These are phyloP conservation scores for Zaprionus davidi DNA, from an alignment of 1,140 invertebrate genomes.

Conservation along the genomic window DNA sequence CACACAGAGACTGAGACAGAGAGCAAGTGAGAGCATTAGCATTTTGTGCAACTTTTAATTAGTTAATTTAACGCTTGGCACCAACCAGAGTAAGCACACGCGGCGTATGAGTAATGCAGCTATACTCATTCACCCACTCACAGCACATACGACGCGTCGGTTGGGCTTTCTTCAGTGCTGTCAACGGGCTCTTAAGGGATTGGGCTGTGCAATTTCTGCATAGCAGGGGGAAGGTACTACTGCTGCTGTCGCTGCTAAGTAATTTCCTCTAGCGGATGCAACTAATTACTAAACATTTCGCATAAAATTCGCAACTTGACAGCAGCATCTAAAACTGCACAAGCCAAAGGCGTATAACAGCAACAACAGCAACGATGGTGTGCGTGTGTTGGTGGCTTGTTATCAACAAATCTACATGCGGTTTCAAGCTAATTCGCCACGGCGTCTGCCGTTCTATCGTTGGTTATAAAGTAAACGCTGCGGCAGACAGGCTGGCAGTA, in stretches of 20 bases:
- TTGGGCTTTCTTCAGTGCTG: constrained; percentile 62
- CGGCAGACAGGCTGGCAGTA: constrained; percentile 30
- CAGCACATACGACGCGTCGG: constrained; percentile 16
- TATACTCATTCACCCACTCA: constrained; percentile 17
- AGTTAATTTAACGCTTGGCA: constrained; percentile 79
- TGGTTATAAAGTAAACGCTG: constrained; percentile 63
- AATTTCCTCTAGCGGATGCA: constrained; percentile 80
- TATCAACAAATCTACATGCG: constrained; percentile 80
- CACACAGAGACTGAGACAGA: not conserved
- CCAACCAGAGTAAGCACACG: constrained; percentile 56
- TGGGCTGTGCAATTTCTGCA: constrained; percentile 21
- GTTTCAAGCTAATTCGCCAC: constrained; percentile 71
- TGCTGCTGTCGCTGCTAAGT: constrained; percentile 50
- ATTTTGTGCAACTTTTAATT: constrained; percentile 75
- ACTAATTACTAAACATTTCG: constrained; percentile 83
- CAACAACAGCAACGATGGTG: constrained; percentile 7
- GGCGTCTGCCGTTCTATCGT: constrained; percentile 28
- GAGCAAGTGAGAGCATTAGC: constrained; percentile 23
- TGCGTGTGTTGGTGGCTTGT: constrained; percentile 52
- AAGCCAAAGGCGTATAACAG: constrained; percentile 41
- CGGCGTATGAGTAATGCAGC: constrained; percentile 72
- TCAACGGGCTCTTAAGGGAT: constrained; percentile 54
- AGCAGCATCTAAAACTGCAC: constrained; percentile 71
- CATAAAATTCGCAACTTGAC: constrained; percentile 82
- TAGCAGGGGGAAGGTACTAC: not conserved